Conservation (phyloP, 2,113 vertebrate genomes). For the Lepisosteus osseus region DNA sequence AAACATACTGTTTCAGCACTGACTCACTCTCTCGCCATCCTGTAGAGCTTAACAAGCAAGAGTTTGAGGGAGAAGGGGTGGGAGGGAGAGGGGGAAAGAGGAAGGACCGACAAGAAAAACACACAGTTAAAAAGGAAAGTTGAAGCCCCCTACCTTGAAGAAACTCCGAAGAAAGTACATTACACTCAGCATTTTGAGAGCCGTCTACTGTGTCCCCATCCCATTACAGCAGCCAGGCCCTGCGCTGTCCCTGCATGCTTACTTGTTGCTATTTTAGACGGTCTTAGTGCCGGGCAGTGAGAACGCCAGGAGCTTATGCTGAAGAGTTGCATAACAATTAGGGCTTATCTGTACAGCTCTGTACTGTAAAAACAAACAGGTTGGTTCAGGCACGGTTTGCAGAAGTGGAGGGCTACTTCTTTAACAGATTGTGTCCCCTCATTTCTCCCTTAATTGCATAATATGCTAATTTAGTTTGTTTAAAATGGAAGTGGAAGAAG, state of each 20-base stretch:
- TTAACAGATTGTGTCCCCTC: not conserved
- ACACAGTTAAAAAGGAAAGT: slow-evolving; percentile 37
- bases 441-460: not conserved
- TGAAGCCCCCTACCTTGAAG: slow-evolving; percentile 75
- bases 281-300: slow-evolving; percentile 64
- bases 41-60: not conserved
- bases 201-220: slow-evolving; percentile 34
- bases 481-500: not conserved
- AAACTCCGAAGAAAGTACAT: slow-evolving; percentile 78
- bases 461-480: not conserved
- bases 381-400: slow-evolving; percentile 65
- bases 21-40: not conserved
- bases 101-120: not conserved
- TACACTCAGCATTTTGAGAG: slow-evolving; percentile 72
- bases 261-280: slow-evolving; percentile 76
- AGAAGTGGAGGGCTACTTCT: not conserved
- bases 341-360: slow-evolving; percentile 62
- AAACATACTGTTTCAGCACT: not conserved
- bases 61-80: not conserved
- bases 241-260: slow-evolving; percentile 60
- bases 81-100: slow-evolving; percentile 5
- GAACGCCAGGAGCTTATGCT: slow-evolving; percentile 70
- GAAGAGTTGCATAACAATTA: slow-evolving; percentile 74
- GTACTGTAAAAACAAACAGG: slow-evolving; percentile 64
- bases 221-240: slow-evolving; percentile 48